These are phyloP conservation scores for Zootoca vivipara DNA, from an alignment of 2,113 vertebrate genomes.

Conservation along the genomic window DNA sequence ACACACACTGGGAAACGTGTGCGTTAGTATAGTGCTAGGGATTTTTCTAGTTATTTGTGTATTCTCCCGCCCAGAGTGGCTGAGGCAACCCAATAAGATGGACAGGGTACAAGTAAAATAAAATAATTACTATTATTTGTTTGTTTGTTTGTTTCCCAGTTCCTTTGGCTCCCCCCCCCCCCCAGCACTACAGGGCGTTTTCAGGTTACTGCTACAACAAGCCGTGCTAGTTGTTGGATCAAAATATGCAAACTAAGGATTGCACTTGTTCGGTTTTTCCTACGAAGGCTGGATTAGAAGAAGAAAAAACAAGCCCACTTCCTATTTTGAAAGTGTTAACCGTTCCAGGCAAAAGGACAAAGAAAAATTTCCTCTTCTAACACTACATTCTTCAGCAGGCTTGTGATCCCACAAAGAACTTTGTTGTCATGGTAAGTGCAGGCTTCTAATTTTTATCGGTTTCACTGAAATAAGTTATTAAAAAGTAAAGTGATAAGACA, in stretches of 20 bases:
- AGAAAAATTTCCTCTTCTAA: neutral
- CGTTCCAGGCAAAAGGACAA: neutral
- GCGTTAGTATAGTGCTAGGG: no score
- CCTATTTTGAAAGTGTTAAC: conserved; percentile 16
- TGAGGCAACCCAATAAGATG: no score
- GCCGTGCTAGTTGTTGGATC: conserved; percentile 8
- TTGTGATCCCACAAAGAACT: neutral
- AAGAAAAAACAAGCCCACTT: neutral
- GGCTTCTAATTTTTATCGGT: neutral
- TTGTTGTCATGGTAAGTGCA: conserved; percentile 57
- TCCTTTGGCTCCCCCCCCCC: no score
- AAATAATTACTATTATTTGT: no score
- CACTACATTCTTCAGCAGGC: neutral
- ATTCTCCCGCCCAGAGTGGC: no score
- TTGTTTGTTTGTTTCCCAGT: no score
- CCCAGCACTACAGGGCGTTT: neutral
- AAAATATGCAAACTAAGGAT: conserved; percentile 36
- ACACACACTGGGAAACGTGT: no score
- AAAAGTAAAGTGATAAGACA: neutral
- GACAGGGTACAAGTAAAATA: no score
- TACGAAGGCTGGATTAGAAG: neutral
- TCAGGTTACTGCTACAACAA: conserved; percentile 24
- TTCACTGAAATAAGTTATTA: neutral
- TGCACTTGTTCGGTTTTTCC: conserved; percentile 22
- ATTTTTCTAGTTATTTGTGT: no score